Conservation (phyloP, 2,113 vertebrate species). For the Sylvia atricapilla region DNA sequence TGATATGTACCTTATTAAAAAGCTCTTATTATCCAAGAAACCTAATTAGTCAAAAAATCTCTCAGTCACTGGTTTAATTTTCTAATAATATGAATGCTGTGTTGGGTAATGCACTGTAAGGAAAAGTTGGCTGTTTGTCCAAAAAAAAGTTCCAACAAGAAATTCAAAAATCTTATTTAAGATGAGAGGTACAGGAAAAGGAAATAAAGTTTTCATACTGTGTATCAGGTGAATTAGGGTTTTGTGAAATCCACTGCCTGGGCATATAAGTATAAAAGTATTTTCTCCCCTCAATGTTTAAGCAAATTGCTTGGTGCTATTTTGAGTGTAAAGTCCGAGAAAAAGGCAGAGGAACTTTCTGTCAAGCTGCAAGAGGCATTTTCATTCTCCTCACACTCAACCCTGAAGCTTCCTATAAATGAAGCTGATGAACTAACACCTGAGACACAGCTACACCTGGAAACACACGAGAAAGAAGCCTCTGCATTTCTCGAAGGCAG, state of each 20-base stretch:
- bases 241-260: background rate
- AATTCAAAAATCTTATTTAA: background rate
- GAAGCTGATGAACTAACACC: slow-evolving; percentile 39
- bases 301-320: background rate
- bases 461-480: background rate
- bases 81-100: slow-evolving; percentile 66
- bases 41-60: slow-evolving; percentile 87
- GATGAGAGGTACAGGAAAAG: background rate
- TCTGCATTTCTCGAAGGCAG: slow-evolving; percentile 13
- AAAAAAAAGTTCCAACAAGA: slow-evolving; percentile 21
- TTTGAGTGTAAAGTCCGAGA: background rate
- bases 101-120: slow-evolving; percentile 50
- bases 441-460: slow-evolving; percentile 18
- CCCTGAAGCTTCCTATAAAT: slow-evolving; percentile 40
- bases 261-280: background rate
- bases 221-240: background rate
- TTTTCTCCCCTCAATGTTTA: background rate
- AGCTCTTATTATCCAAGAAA: slow-evolving; percentile 84
- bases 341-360: slow-evolving; percentile 29
- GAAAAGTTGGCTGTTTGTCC: slow-evolving; percentile 51
- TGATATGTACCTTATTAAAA: slow-evolving; percentile 87
- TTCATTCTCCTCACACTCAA: slow-evolving; percentile 27
- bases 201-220: background rate
- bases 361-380: background rate
- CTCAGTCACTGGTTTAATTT: slow-evolving; percentile 74